Evolutionary conservation across 2,888 invertebrate species (phyloP), one percentile per base, ranked within the genome.

Genomic region (Heteropelma amictum): DNA sequence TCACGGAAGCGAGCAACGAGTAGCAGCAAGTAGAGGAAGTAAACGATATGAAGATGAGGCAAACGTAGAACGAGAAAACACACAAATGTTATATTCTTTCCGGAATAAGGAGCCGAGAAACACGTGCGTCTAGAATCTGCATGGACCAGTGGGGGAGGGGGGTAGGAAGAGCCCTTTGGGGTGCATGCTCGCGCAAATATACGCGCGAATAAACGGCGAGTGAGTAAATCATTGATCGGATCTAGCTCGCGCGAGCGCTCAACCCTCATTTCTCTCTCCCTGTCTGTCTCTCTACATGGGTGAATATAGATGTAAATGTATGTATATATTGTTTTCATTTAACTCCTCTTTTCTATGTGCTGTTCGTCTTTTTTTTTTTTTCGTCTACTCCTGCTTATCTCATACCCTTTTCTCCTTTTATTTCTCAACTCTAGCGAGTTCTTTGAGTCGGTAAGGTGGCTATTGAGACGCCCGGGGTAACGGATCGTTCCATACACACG

Each of bases 391-490:
- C n/a, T 12, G 6, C 17, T 14, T 47, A 0, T 65, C 65, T 28
- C 17, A 26, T 28, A 45, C 30, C 21, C 30, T 30, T 42, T 38
- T 21, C 14, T 65, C 42, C 19, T 73, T 60, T 70, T 70, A 54
- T 70, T 54, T 70, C 60, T 65, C 49, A 17, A 12, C 38, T 70
- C 33, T 42, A 8, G 23, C 28, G 65, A 68, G 68, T 69, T 69
- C 58, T 69, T 74, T 69, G 51, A 58, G 56, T 65, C 72, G 75
- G 26, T 70, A 72, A n/a, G 72, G 76, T 75, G 77, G 61, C 82
- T 82, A 83, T 83, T 83, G 83, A 83, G 82, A 83, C 82, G 83
- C 83, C 83, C 77, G 77, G 63, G 77, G 82, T 83, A 83, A 83
- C 82, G 83, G 81, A 83, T 83, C 82, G 83, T 64, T 75, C 81